Evolutionary conservation across 2,113 vertebrate genomes (phyloP).

Genomic region (Trematomus loennbergii): DNA sequence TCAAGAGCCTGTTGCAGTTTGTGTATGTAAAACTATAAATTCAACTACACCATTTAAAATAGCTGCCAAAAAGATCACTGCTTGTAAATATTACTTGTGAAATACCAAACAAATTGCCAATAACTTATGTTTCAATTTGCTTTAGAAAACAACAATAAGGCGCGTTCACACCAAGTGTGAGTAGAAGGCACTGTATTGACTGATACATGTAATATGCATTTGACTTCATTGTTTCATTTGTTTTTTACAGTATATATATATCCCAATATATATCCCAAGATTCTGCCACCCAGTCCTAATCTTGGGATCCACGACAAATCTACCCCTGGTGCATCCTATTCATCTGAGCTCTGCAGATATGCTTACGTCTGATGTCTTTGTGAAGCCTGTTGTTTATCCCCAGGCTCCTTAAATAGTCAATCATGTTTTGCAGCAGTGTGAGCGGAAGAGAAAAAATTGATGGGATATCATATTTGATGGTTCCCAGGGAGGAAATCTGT

Average conservation of each 20-base stretch:
- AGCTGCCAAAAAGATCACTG: too few species aligned
- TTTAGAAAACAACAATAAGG: too few species aligned
- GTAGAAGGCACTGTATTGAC: not conserved
- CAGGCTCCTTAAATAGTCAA: slow-evolving; percentile 55
- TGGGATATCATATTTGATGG: slow-evolving; percentile 60
- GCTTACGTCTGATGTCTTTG: slow-evolving; percentile 45
- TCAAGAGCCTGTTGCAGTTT: not conserved
- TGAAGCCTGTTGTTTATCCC: slow-evolving; percentile 53
- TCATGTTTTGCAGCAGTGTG: slow-evolving; percentile 48
- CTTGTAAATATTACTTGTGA: too few species aligned
- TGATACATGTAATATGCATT: not conserved
- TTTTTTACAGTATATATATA: too few species aligned
- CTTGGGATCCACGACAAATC: slow-evolving; percentile 48
- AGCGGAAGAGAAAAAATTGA: slow-evolving; percentile 29
- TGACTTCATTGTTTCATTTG: not conserved
- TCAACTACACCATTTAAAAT: too few species aligned
- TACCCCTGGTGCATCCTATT: slow-evolving; percentile 41
- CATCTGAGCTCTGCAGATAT: slow-evolving; percentile 24
- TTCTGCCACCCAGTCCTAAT: not conserved
- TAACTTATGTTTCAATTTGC: too few species aligned
- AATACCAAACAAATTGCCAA: too few species aligned
- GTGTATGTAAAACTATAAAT: not conserved
- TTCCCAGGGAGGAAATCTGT: slow-evolving; percentile 48
- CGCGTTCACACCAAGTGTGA: too few species aligned
- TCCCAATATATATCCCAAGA: too few species aligned